A percentile compares a stretch with the other conserved stretches of the same genome.
Evolutionary conservation across 2,113 vertebrate genomes (phyloP).

Genomic region (Nannospalax galili): DNA sequence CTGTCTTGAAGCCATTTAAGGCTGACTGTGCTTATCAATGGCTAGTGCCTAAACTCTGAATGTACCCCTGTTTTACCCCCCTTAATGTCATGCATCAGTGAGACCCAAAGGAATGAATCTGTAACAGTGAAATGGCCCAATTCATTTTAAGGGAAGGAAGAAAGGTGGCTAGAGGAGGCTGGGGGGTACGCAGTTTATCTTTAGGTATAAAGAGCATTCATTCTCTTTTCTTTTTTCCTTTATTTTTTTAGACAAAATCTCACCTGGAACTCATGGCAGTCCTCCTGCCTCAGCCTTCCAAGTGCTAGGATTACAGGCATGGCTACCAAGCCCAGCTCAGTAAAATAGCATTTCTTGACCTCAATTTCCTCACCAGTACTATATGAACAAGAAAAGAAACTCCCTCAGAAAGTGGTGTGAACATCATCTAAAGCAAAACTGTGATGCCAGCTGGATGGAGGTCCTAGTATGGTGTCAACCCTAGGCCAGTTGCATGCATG

Average conservation of each 20-base stretch:
- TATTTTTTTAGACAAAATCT: neutral
- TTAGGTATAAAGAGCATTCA: neutral
- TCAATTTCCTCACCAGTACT: neutral
- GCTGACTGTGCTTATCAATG: neutral
- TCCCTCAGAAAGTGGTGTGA: neutral
- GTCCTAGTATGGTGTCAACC: too few relatives aligned
- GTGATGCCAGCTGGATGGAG: neutral
- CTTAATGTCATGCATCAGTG: neutral
- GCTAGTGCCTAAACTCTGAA: neutral
- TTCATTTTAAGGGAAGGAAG: neutral
- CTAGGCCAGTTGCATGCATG: neutral
- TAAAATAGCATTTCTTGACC: neutral
- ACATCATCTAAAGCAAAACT: neutral
- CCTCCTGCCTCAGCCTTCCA: neutral
- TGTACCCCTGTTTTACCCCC: neutral
- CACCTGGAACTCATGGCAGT: neutral
- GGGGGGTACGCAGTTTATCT: neutral
- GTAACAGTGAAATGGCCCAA: neutral
- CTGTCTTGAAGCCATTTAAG: neutral
- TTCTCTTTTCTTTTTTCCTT: neutral
- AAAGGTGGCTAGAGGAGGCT: too few relatives aligned
- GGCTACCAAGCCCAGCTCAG: neutral
- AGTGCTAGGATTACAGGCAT: neutral
- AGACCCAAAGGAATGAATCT: conserved; percentile 19
- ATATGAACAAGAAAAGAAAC: neutral